A percentile compares a stretch with the other conserved stretches of the same genome.
Conservation (phyloP, 2,888 invertebrate genomes). For the Sesia apiformis region DNA sequence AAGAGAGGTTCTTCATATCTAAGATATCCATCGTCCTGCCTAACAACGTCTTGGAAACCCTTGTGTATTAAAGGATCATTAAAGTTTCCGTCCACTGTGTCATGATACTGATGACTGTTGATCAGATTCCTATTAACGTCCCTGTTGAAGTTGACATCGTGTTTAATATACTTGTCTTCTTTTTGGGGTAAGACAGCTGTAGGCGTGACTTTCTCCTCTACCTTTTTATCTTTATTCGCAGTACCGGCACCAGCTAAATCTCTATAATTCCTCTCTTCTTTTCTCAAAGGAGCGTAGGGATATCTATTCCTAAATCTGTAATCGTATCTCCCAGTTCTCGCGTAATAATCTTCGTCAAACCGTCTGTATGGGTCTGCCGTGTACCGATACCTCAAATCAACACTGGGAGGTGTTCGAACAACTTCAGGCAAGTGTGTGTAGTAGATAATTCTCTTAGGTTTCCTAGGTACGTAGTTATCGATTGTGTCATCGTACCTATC, state of each 20-base stretch:
- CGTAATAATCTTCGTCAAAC: conserved; percentile 51
- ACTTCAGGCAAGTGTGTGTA: conserved; percentile 82
- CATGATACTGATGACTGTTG: conserved; percentile 66
- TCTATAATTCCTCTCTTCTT: conserved; percentile 63
- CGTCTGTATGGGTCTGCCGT: conserved; percentile 58
- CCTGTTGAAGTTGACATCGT: conserved; percentile 19
- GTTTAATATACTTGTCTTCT: conserved; percentile 37
- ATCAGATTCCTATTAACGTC: conserved; percentile 44
- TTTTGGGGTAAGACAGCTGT: conserved; percentile 57
- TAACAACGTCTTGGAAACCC: conserved; percentile 42
- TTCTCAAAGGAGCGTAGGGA: conserved; percentile 56
- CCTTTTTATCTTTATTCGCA: conserved; percentile 51
- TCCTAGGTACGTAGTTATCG: conserved; percentile 54
- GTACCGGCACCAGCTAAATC: conserved; percentile 57
- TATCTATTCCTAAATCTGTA: conserved; percentile 58
- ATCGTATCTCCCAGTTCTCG: conserved; percentile 56
- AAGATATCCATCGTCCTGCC: conserved; percentile 52
- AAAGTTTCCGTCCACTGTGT: conserved; percentile 32
- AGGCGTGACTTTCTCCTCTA: conserved; percentile 63
- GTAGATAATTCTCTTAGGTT: conserved; percentile 78
- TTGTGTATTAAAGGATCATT: conserved; percentile 49
- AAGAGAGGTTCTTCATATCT: conserved; percentile 61
- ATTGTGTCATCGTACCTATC: conserved; percentile 60
- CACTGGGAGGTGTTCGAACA: conserved; percentile 75
- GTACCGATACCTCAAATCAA: conserved; percentile 71